phyloP scores from a whole-genome alignment of 2,888 invertebrate species.

The Caenorhabditis doughertyi region DNA sequence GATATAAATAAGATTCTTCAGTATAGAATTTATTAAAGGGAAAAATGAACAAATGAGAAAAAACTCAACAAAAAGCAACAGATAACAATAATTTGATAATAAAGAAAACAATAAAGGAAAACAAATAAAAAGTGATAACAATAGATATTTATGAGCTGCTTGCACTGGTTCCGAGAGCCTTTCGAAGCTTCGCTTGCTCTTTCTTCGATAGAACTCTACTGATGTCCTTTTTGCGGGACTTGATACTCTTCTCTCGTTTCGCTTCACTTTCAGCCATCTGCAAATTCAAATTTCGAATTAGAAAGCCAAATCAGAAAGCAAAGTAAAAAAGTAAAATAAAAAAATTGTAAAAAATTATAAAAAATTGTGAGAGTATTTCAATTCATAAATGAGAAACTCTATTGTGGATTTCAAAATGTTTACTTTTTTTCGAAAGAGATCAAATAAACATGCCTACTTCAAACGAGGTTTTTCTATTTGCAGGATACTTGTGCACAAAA shows the following conservation, averaged over 20 bases:
- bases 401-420: too few relatives aligned
- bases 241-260: conserved; percentile 77
- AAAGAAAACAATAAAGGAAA: neutral
- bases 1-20: too few relatives aligned
- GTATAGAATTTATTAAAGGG: neutral
- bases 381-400: too few relatives aligned
- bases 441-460: too few relatives aligned
- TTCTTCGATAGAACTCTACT: conserved; percentile 77
- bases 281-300: conserved; percentile 6
- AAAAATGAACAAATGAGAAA: conserved; percentile 32
- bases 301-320: too few relatives aligned
- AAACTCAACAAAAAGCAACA: conserved; percentile 32
- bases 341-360: too few relatives aligned
- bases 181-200: conserved; percentile 74
- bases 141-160: conserved; percentile 54
- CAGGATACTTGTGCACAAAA: too few relatives aligned
- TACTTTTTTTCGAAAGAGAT: too few relatives aligned
- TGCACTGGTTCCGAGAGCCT: conserved; percentile 64
- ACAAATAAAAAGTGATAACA: too few relatives aligned
- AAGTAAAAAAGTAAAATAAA: too few relatives aligned
- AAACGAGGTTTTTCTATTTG: too few relatives aligned
- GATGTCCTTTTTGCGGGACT: conserved; percentile 77
- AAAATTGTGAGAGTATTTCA: too few relatives aligned
- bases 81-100: neutral
- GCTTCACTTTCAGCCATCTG: conserved; percentile 68